Evolutionary conservation across 2,888 invertebrate genomes (phyloP).

Genomic region (Micropterix aruncella): DNA sequence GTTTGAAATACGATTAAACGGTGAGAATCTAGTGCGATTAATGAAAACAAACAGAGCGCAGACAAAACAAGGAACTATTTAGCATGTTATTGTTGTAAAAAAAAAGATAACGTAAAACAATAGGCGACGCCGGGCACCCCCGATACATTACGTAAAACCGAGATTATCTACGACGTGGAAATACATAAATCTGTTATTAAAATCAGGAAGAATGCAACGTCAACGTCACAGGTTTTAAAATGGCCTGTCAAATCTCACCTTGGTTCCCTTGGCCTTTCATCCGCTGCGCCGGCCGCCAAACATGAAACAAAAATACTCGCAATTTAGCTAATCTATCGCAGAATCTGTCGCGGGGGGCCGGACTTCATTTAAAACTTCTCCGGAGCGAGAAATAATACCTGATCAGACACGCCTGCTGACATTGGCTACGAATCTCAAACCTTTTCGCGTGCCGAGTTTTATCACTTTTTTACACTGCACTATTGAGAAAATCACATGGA

Average conservation of each 20-base stretch:
- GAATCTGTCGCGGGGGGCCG: conserved; percentile 23
- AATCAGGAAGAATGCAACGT: conserved; percentile 28
- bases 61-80: no score
- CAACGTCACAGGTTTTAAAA: conserved; percentile 17
- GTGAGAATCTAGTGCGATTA: no score
- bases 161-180: no score
- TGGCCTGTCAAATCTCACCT: conserved; percentile 33
- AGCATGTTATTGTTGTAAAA: no score
- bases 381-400: conserved; percentile 41
- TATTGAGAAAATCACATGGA: conserved; percentile 34
- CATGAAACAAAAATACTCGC: conserved; percentile 42
- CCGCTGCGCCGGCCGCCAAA: conserved; percentile 44
- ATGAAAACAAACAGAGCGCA: no score
- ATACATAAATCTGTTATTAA: no score
- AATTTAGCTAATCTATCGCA: conserved; percentile 14
- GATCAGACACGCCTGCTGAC: conserved; percentile 87
- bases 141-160: no score
- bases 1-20: no score
- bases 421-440: conserved; percentile 55
- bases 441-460: conserved; percentile 34
- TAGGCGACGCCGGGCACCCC: no score
- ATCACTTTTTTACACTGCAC: conserved; percentile 31
- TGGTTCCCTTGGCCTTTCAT: conserved; percentile 80
- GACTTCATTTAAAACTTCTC: conserved; percentile 43
- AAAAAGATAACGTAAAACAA: no score